Evolutionary conservation across 2,888 invertebrate species (phyloP).

Genomic region (Acleris laterana): DNA sequence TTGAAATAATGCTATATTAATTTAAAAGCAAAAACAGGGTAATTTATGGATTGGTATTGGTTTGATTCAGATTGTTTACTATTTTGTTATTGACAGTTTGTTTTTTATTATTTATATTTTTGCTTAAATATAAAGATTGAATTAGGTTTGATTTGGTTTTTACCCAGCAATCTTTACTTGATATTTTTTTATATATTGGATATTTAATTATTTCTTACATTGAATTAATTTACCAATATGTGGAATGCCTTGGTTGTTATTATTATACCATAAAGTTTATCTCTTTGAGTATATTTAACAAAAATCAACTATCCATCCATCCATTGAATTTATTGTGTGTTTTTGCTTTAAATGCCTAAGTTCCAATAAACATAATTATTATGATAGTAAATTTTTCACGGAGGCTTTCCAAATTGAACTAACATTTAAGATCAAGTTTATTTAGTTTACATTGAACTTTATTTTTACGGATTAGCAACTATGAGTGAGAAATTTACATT

Average conservation of each 20-base stretch:
- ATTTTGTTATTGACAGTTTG: conserved; percentile 1
- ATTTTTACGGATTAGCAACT: conserved; percentile 14
- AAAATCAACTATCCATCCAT: not conserved
- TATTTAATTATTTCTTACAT: too few species aligned
- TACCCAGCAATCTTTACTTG: not conserved
- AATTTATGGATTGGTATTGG: too few species aligned
- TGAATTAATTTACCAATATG: too few species aligned
- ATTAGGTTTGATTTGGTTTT: conserved; percentile 1
- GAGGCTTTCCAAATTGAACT: conserved; percentile 8
- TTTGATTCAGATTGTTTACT: not conserved
- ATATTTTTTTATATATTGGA: not conserved
- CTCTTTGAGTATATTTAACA: too few species aligned
- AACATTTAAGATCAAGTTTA: too few species aligned
- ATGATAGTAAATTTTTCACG: conserved; percentile 19
- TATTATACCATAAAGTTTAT: too few species aligned
- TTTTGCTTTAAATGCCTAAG: conserved; percentile 27
- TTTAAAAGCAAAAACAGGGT: conserved; percentile 31
- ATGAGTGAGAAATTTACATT: conserved; percentile 26
- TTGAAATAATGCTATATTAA: conserved; percentile 28
- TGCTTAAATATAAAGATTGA: not conserved
- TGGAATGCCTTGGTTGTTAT: too few species aligned
- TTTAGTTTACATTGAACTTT: too few species aligned
- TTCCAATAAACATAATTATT: conserved; percentile 11
- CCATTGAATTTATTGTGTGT: conserved; percentile 11
- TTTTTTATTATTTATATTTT: conserved; percentile 2